Conservation (phyloP, 1,140 invertebrate genomes). For the Drusus annulatus region DNA sequence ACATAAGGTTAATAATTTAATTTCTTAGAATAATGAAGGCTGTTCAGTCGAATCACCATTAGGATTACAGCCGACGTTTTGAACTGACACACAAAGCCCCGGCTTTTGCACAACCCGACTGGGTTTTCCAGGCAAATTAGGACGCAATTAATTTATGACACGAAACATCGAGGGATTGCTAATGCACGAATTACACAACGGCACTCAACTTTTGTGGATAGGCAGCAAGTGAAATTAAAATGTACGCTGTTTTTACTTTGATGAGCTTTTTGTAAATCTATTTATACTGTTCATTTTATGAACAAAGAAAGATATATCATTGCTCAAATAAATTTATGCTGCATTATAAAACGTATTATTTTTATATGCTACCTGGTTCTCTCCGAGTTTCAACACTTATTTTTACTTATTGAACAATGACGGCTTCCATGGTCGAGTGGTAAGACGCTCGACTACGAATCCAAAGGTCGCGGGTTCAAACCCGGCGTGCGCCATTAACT, state of each 20-base stretch:
- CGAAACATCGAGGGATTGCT: constrained; percentile 7
- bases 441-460: too few relatives aligned
- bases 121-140: constrained; percentile 48
- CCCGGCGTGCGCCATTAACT: too few relatives aligned
- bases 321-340: too few relatives aligned
- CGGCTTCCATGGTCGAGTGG: too few relatives aligned
- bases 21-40: constrained; percentile 13
- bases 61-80: constrained; percentile 8
- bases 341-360: too few relatives aligned
- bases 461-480: too few relatives aligned
- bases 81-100: constrained; percentile 35
- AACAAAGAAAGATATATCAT: too few relatives aligned
- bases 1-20: neutral
- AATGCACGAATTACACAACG: constrained; percentile 10
- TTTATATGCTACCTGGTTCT: too few relatives aligned
- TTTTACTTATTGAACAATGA: too few relatives aligned
- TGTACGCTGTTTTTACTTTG: neutral
- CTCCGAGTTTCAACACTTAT: too few relatives aligned
- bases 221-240: neutral
- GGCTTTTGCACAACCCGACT: constrained; percentile 45
- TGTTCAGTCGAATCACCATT: neutral
- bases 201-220: neutral
- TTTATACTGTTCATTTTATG: too few relatives aligned
- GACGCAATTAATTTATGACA: constrained; percentile 27
- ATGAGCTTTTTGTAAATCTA: neutral